These are phyloP conservation scores for Dicycla oo DNA, from an alignment of 2,888 invertebrate species.

Conservation along the genomic window DNA sequence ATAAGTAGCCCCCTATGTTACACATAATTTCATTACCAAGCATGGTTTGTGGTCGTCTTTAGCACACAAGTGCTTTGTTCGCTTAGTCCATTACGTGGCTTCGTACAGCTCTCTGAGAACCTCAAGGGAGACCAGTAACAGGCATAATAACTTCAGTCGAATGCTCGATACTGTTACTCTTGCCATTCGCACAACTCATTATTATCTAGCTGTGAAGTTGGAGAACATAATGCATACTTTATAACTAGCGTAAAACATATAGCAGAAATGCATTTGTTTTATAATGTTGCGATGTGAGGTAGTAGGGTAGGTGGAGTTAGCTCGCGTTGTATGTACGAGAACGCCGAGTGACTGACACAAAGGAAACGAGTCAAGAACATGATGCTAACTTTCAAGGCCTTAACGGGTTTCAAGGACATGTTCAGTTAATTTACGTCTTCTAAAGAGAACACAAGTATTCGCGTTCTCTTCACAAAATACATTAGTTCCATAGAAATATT, in stretches of 20 bases:
- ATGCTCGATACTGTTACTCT: constrained; percentile 63
- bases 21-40: constrained; percentile 70
- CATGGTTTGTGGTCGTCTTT: constrained; percentile 62
- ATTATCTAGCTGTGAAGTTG: constrained; percentile 53
- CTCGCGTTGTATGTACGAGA: constrained; percentile 21
- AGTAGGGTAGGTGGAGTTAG: background rate
- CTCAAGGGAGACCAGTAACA: constrained; percentile 72
- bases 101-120: constrained; percentile 70
- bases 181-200: constrained; percentile 64
- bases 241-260: constrained; percentile 26
- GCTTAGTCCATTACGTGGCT: constrained; percentile 70
- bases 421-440: constrained; percentile 36
- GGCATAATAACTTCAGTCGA: constrained; percentile 75
- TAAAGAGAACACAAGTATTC: constrained; percentile 34
- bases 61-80: constrained; percentile 63
- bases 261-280: constrained; percentile 29
- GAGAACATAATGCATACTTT: constrained; percentile 45
- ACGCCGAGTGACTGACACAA: constrained; percentile 42
- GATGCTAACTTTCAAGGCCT: constrained; percentile 30
- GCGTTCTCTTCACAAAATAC: constrained; percentile 28
- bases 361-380: constrained; percentile 32
- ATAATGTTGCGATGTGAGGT: constrained; percentile 4
- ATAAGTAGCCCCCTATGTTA: constrained; percentile 66
- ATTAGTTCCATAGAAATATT: constrained; percentile 20
- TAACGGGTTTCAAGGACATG: constrained; percentile 27